A percentile compares a stretch with the other conserved stretches of the same genome.
These are phyloP conservation scores for Noctua janthina DNA, from an alignment of 2,888 invertebrate genomes.

Conservation along the genomic window DNA sequence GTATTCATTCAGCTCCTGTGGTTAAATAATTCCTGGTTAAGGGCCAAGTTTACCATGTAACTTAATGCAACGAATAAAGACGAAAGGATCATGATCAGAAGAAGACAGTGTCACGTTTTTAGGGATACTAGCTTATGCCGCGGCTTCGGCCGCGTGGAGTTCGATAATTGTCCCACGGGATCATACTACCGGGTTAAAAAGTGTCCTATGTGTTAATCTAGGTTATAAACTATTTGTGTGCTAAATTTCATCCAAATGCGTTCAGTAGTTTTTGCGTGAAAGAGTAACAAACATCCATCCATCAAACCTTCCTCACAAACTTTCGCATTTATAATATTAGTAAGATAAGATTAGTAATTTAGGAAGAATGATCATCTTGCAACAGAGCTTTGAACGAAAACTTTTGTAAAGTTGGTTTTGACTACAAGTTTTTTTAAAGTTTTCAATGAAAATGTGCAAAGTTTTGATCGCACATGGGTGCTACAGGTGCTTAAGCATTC, in stretches of 20 bases:
- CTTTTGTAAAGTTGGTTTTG: not conserved
- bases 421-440: not conserved
- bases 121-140: not conserved
- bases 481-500: not conserved
- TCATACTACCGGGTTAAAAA: too few species aligned
- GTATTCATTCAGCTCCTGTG: constrained; percentile 40
- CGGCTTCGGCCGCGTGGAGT: too few species aligned
- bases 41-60: constrained; percentile 45
- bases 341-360: too few species aligned
- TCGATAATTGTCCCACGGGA: too few species aligned
- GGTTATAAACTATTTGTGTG: too few species aligned
- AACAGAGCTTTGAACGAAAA: not conserved
- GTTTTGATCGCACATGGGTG: not conserved
- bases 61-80: constrained; percentile 6
- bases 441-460: not conserved
- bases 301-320: too few species aligned
- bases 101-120: not conserved
- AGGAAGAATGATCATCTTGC: too few species aligned
- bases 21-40: constrained; percentile 39
- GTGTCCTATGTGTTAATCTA: too few species aligned
- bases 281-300: too few species aligned
- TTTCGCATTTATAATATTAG: too few species aligned
- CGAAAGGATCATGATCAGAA: constrained; percentile 6
- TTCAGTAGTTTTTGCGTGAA: too few species aligned
- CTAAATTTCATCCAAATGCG: too few species aligned